A percentile compares a stretch with the other conserved stretches of the same genome.
phyloP scores from a whole-genome alignment of 2,113 vertebrate species.

The Etia nguti region DNA sequence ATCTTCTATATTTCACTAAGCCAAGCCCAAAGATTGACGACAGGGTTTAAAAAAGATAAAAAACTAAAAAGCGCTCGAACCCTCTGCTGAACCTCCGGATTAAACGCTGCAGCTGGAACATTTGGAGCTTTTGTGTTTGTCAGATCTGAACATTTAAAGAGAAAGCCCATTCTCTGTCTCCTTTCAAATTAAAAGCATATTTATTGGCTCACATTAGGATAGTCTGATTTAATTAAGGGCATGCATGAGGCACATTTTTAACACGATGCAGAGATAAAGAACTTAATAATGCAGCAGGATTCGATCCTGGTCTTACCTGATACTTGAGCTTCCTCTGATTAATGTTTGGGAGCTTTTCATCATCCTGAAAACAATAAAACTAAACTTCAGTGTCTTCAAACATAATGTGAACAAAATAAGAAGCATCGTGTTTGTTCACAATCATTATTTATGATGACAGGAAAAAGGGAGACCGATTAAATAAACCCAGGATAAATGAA shows the following conservation, averaged over 20 bases:
- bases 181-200: neutral
- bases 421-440: neutral
- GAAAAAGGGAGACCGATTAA: neutral
- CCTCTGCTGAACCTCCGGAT: neutral
- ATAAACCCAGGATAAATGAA: neutral
- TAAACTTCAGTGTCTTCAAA: neutral
- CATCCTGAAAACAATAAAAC: slow-evolving; percentile 55
- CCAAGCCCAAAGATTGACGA: neutral
- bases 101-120: neutral
- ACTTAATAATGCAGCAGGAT: neutral
- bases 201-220: neutral
- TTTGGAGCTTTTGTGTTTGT: neutral
- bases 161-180: neutral
- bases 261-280: neutral
- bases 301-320: slow-evolving; percentile 50
- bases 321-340: slow-evolving; percentile 64
- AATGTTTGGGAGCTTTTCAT: slow-evolving; percentile 27
- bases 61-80: neutral
- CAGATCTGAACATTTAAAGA: neutral
- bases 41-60: neutral
- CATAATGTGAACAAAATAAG: neutral
- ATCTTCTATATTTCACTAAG: neutral
- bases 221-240: neutral
- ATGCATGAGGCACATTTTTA: neutral
- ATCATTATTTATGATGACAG: neutral